Base-by-base conservation (phyloP, 1,140 invertebrate species). In the Rhyacophila brunnea region DNA sequence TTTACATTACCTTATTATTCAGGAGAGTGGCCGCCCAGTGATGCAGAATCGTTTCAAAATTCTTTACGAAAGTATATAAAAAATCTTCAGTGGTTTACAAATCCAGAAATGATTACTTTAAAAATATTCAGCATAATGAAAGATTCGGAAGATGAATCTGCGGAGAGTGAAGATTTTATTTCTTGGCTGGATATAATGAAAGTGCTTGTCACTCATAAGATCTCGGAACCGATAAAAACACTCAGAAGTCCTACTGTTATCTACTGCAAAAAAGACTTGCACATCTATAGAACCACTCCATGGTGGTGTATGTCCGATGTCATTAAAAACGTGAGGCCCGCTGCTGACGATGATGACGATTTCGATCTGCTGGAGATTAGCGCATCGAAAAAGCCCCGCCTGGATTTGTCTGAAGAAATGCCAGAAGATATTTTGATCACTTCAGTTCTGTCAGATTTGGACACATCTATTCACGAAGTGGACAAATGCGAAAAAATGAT, bases 191-290 rank as follows among this genome's bases (percentile, higher is more conserved):
- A 76, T 53, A 66, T 78, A 20, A 67, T 78, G 57, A 77, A 78
- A 64, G 66, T 79, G 32, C 70, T 79, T 55, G 71, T 79, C 11
- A 74, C 73, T 58, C 76, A 77, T 67, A 79, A 76, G 68, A 78
- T 79, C 42, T 72, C 67, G 59, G 70, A 67, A 18, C 23, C 23
- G 23, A 28, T 28, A 28, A 28, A 28, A 28, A 28, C 32, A 57
- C 35, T 34, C 36, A 10, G 6, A 28, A 11, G 38, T 28, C 43
- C 38, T 15, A 46, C 68, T 63, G 76, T 71, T 20, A 67, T 78
- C 38, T 79, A 79, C 67, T 56, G 70, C 18, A 74, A 71, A 66
- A 61, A 67, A 18, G 67, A 63, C 46, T 57, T 79, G 59, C 66
- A 73, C 42, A 59, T 71, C 36, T 79, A 73, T 65, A 61, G 73